Percentiles rank a stretch among this genome's conserved stretches.
These are phyloP conservation scores for Caracal caracal DNA, from an alignment of 2,113 vertebrate species.

Conservation along the genomic window DNA sequence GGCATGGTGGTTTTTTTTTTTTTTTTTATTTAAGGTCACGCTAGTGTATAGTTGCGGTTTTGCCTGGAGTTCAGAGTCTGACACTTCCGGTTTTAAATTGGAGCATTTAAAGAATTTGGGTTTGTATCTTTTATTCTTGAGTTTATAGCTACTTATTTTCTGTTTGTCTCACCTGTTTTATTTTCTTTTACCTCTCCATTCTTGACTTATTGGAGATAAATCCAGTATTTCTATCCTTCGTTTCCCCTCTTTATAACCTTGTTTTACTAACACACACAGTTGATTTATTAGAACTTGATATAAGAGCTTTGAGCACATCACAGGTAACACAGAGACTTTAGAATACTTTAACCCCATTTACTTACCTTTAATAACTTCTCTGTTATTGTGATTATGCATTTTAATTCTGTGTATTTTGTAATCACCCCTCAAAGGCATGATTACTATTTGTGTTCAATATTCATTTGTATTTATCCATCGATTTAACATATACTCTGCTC, in stretches of 20 bases:
- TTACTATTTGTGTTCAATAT: neutral
- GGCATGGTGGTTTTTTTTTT: neutral
- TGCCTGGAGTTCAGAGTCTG: no score
- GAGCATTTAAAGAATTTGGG: neutral
- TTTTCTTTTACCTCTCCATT: constrained; percentile 16
- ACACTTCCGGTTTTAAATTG: no score
- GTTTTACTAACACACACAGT: neutral
- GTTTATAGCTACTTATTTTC: constrained; percentile 6
- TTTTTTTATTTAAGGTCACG: neutral
- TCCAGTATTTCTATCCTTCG: neutral
- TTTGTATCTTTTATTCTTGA: neutral
- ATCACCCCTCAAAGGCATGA: neutral
- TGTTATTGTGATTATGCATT: neutral
- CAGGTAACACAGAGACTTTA: neutral
- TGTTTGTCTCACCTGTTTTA: neutral
- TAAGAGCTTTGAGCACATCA: neutral
- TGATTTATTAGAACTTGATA: neutral
- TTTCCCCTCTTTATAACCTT: neutral
- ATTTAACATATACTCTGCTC: neutral
- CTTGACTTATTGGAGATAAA: constrained; percentile 17
- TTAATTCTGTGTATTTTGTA: neutral
- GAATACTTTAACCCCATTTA: neutral
- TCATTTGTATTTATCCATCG: neutral
- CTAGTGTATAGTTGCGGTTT: neutral
- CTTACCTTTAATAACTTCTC: neutral